phyloP scores from a whole-genome alignment of 2,113 vertebrate genomes.

The Cynoglossus semilaevis region DNA sequence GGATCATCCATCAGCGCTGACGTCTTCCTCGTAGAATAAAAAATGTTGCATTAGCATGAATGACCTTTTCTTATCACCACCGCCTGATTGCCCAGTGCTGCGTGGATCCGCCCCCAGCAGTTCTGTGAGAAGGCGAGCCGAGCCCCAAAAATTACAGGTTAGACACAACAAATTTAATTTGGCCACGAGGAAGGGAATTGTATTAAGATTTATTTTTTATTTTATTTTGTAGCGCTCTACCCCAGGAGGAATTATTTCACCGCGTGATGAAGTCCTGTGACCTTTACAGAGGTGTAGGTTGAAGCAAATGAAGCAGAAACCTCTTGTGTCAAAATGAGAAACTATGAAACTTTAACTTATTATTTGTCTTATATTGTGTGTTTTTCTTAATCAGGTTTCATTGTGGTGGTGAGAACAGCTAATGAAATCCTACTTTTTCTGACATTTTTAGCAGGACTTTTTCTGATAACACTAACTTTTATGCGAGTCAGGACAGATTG shows the following conservation, averaged over 20 bases:
- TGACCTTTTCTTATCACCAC: conserved; percentile 61
- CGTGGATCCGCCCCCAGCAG: conserved; percentile 39
- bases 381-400: no score
- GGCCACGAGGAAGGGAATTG: background rate
- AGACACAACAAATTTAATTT: conserved; percentile 23
- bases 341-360: background rate
- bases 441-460: no score
- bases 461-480: no score
- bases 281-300: conserved; percentile 32
- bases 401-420: background rate
- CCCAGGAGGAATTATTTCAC: conserved; percentile 7
- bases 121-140: conserved; percentile 29
- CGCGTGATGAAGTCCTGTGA: conserved; percentile 14
- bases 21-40: conserved; percentile 51
- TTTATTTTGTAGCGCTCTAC: background rate
- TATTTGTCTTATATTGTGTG: background rate
- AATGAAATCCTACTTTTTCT: background rate
- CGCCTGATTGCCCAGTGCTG: conserved; percentile 55
- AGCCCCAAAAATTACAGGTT: conserved; percentile 17
- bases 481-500: no score
- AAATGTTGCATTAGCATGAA: conserved; percentile 64
- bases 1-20: conserved; percentile 50
- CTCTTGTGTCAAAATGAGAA: conserved; percentile 19
- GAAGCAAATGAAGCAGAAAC: conserved; percentile 12
- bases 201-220: background rate